Base-by-base conservation (phyloP, 1,140 invertebrate genomes). In the Heterodera schachtii region DNA sequence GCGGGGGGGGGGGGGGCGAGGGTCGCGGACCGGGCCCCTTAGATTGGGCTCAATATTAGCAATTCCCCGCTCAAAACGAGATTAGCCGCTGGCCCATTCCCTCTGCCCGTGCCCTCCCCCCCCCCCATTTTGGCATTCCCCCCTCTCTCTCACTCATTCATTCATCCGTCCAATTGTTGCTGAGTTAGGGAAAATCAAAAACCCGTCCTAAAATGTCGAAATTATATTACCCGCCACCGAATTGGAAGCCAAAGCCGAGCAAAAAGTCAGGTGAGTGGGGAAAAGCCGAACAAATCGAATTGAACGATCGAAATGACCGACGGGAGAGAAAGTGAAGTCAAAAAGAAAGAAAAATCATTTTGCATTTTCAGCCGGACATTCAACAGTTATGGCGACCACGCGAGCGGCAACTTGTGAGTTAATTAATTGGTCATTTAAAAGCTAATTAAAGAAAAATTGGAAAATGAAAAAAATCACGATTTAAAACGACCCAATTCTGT, bases 371-470 rank as follows among this genome's bases (percentile, higher is more conserved):
- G 69, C 43, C 47, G 57, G 60, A 16, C 73, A 57, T 43, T 75
- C 73, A 9, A 44, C 49, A 19, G 71, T 73, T 3, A 81, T 81
- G 81, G 73, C 80, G 16, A 79, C 81, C 19, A 82, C 81, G 31
- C 60, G 81, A 13, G 78, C 81, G 11, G 80, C 80, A 74, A 82
- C 81, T 43, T 82, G 81, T 82, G 74, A 82, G 79, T 73, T 21
- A 43, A 41, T 66, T 47, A 6, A 43, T 66, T 31, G 31, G 31
- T 31, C 31, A 31, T 31, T 31, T 31, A 31, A 31, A 31, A 31
- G 31, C n/a, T 78, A 73, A 41, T 75, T 75, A 9, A 52, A 43
- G 41, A n/a, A 46, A 44, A 44, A 52, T 44, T 57, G 16, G 41
- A 43, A 71, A 41, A 79, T 52, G 41, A 16, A 8, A 11, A 5